Base-by-base conservation (phyloP, 1,140 invertebrate genomes). In the Lucilia sericata region DNA sequence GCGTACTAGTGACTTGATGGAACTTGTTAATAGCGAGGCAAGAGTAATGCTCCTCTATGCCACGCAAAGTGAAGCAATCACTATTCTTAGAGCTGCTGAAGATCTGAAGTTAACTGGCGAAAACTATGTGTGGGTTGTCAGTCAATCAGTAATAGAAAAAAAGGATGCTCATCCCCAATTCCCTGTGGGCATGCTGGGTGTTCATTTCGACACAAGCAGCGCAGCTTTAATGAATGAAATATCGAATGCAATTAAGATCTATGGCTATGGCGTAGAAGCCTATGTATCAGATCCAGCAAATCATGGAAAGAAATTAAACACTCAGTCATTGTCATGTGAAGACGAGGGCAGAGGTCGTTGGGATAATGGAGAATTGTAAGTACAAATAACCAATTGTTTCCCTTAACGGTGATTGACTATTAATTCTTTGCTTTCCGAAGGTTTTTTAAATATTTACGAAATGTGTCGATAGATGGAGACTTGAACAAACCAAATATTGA, bases 81-180 rank as follows among this genome's bases (percentile, higher is more conserved):
- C 94, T 83, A 98, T 99, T 42, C 92, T 99, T 74, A 93, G 93
- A 2, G 94, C 94, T 14, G 97, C 97, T 3, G 93, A 94, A 83
- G 94, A 96, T 86, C 93, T 97, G 85, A 96, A 97, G 86, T 94
- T 99, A 74, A 98, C 97, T 0, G 97, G 97, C 3, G 96, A 97
- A 89, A 98, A 98, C 90, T 99, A 98, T 90, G 97, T 99, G 9
- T 99, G 98, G 98, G 96, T 99, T 76, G 97, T 98, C 0, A 98
- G 97, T n/a, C 97, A 98, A 91, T 97, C 96, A 87, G 97, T 98
- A 74, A 96, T 99, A 60, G 97, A 94, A 88, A 95, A 95, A 87
- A 88, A 91, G 82, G 93, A 95, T 86, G 94, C 95, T n/a, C 94
- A 95, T 0, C 93, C 94, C 85, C 95, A 96, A 87, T 98, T 98